Evolutionary conservation across 2,113 vertebrate species (phyloP).

Genomic region (Ochotona curzoniae): DNA sequence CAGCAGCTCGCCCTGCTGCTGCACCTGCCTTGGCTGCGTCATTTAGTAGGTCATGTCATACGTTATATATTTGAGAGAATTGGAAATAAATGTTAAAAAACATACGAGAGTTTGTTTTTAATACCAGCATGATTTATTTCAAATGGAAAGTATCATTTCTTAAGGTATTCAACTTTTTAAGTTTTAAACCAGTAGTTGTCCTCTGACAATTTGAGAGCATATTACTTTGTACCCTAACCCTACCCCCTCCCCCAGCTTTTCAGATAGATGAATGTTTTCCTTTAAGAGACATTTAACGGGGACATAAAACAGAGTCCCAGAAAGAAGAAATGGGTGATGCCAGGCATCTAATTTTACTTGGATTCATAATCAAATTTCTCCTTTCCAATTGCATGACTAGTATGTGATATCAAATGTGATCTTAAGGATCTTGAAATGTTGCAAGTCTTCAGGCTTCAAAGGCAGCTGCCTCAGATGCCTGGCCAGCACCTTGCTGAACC

Average conservation of each 20-base stretch:
- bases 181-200: slow-evolving; percentile 27
- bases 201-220: neutral
- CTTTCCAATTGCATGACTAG: slow-evolving; percentile 5
- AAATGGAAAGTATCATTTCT: neutral
- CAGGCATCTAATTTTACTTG: slow-evolving; percentile 35
- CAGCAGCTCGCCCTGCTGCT: no score
- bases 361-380: slow-evolving; percentile 23
- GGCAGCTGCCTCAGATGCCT: neutral
- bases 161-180: neutral
- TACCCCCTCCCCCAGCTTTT: neutral
- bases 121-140: slow-evolving; percentile 54
- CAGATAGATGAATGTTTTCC: slow-evolving; percentile 10
- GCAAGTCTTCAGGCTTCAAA: neutral
- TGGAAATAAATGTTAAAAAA: slow-evolving; percentile 1
- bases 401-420: neutral
- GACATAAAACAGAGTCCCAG: neutral
- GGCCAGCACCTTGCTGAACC: slow-evolving; percentile 19
- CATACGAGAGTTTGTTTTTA: neutral
- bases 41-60: neutral
- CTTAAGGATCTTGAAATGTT: neutral
- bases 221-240: neutral
- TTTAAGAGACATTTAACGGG: neutral
- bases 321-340: neutral
- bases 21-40: neutral
- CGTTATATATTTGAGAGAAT: slow-evolving; percentile 51